Evolutionary conservation across 2,113 vertebrate genomes (phyloP), one percentile per base, ranked within the genome.

Genomic region (Ptyas mucosa): DNA sequence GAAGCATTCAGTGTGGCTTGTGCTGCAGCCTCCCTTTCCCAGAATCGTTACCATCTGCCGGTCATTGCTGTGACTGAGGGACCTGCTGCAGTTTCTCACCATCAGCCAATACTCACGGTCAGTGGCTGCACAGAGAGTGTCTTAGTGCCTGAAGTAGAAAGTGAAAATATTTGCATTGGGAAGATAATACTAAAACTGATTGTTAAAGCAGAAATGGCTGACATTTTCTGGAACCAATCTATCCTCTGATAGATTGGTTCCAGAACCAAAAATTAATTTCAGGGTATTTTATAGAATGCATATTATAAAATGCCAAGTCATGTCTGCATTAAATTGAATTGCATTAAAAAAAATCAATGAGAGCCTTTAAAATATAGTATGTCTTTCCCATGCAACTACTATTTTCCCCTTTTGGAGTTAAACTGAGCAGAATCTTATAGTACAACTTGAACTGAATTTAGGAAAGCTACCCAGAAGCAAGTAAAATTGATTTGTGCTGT

Each of bases 1-100:
- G 99, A 99, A 96, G 99, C 99, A 18, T 99, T 99, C 97, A 99
- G 99, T 0, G 97, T 99, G 54, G 98, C 99, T 43, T 97, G 97
- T 87, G 99, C 99, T 0, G 98, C 98, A 0, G 98, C 98, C 0
- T 97, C 98, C 0, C 96, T 99, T 0, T 98, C 99, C 87, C 97
- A 93, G 95, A 99, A 99, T 97, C 98, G 96, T 92, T 99, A 98
- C 97, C 99, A 99, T 2, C 86, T 99, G 91, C 99, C 99, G 0
- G 95, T 99, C 39, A 94, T 99, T 0, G 95, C 99, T 86, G 98
- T 97, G 18, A 95, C 98, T 0, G 98, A 98, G 0, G 98, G 99
- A 1, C 97, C 99, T 3, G 97, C 98, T 15, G 98, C 99, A 0
- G 98, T 99, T 81, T 98, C 99, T 49, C 99, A 99, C 43, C 98